Conservation (phyloP, 1,140 invertebrate species). For the Acromyrmex echinatior region DNA sequence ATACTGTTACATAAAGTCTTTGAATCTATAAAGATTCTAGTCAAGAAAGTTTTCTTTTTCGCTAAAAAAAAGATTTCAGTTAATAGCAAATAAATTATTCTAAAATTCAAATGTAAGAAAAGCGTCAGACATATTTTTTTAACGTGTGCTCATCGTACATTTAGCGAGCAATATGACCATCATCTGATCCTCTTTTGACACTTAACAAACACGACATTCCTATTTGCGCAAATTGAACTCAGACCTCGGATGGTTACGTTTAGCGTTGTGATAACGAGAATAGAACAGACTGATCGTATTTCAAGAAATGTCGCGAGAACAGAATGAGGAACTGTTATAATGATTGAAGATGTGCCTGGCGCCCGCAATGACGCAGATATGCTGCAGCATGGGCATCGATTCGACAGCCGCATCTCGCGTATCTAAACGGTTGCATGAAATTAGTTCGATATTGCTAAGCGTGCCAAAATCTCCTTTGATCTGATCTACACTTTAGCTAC, state of each 20-base stretch:
- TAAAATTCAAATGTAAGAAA: background rate
- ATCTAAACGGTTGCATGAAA: constrained; percentile 12
- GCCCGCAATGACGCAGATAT: constrained; percentile 60
- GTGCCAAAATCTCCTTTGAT: constrained; percentile 20
- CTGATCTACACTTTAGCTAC: background rate
- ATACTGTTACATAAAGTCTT: background rate
- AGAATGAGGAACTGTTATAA: constrained; percentile 22
- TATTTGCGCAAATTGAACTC: constrained; percentile 2
- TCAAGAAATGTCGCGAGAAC: constrained; percentile 10
- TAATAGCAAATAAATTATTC: background rate
- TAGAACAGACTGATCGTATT: background rate
- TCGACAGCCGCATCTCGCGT: constrained; percentile 26
- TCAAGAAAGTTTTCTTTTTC: background rate
- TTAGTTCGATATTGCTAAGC: background rate
- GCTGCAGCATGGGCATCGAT: constrained; percentile 53
- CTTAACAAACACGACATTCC: background rate
- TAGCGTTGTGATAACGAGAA: background rate
- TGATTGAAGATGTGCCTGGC: constrained; percentile 31
- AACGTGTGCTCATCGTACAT: background rate
- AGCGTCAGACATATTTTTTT: background rate
- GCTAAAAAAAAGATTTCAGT: background rate
- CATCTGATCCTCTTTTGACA: background rate
- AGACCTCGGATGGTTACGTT: background rate
- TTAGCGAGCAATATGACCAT: background rate
- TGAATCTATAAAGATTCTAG: background rate